Conservation (phyloP, 2,113 vertebrate genomes). For the Eurystomus gularis region DNA sequence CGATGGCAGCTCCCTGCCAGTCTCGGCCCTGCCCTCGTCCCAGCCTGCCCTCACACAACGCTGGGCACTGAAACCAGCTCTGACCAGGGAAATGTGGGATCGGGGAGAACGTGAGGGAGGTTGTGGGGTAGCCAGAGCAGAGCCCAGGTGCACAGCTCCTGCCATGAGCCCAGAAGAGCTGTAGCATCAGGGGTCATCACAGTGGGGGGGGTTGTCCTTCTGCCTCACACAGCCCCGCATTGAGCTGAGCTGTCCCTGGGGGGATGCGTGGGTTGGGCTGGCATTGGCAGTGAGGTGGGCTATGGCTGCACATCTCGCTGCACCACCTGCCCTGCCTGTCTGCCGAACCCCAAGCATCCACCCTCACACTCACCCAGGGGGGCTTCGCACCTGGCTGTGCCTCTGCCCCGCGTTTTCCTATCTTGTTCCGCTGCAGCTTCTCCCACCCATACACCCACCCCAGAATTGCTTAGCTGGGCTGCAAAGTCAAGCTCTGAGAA, state of each 20-base stretch:
- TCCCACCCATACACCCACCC: neutral
- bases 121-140: neutral
- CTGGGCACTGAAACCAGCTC: accelerated
- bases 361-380: accelerated
- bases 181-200: neutral
- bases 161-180: neutral
- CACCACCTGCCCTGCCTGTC: neutral
- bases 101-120: neutral
- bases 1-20: neutral
- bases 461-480: neutral
- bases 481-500: neutral
- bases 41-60: neutral
- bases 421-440: neutral
- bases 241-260: accelerated
- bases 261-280: accelerated
- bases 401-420: neutral
- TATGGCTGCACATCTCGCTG: neutral
- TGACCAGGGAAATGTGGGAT: neutral
- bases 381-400: neutral
- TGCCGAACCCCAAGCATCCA: neutral
- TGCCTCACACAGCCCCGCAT: neutral
- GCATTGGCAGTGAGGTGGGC: neutral
- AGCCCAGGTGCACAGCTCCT: neutral
- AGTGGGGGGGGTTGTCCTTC: neutral
- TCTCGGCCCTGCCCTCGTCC: neutral